phyloP scores from a whole-genome alignment of 2,797 vertebrate species.

The Crypturellus tataupa region DNA sequence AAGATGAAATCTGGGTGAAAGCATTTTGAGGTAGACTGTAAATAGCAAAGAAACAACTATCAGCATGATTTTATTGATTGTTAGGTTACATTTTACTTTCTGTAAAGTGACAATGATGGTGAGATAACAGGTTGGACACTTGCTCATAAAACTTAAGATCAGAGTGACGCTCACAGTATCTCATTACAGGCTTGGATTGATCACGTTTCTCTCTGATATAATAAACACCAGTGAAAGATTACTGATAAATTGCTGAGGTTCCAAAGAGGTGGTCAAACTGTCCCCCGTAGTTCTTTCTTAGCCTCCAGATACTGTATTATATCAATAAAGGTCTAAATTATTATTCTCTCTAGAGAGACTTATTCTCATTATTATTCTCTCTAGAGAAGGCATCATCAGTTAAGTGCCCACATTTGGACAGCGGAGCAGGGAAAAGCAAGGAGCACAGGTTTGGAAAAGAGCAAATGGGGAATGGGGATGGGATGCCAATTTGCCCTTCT shows the following conservation, averaged over 20 bases:
- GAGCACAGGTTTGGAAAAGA: not conserved
- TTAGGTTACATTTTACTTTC: not conserved
- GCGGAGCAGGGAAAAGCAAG: not conserved
- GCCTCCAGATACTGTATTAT: not conserved
- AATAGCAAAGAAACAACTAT: not conserved
- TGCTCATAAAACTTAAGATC: not conserved
- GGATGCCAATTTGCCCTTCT: not conserved
- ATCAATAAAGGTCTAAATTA: not conserved
- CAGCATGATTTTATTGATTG: not conserved
- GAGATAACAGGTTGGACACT: not conserved
- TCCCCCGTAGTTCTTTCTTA: not conserved
- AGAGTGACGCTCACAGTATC: not conserved
- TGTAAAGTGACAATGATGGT: not conserved
- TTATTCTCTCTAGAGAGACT: not conserved
- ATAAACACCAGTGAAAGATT: not conserved
- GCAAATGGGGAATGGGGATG: not conserved
- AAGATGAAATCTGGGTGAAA: not conserved
- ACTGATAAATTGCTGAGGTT: not conserved
- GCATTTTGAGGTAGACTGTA: slow-evolving; percentile 9
- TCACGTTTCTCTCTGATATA: not conserved
- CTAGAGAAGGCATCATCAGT: not conserved
- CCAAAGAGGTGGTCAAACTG: not conserved
- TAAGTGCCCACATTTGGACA: not conserved
- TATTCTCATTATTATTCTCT: not conserved
- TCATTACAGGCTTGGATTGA: not conserved